Base-by-base conservation (phyloP, 2,797 vertebrate species). In the Anisognathus igniventris region DNA sequence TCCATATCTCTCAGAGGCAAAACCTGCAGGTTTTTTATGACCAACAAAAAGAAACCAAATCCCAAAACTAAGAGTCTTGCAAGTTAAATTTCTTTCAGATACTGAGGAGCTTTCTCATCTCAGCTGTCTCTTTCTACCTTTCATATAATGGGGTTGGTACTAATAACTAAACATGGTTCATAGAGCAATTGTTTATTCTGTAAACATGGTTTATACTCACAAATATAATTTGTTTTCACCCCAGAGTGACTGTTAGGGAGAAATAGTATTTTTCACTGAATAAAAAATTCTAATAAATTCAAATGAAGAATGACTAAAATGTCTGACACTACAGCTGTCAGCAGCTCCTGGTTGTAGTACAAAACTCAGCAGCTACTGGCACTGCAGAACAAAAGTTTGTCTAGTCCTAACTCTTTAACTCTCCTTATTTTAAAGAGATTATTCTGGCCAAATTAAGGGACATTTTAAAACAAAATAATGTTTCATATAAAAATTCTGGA, bases 131-230 rank as follows among this genome's bases (percentile, higher is more conserved):
- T 31, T 35, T 68, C 37, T 31, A 70, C 30, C 18, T 72, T 70
- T 70, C 28, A 31, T 23, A 18, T 18, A 31, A 58, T 5, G 18
- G 18, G 6, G 8, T 8, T 62, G n/a, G n/a, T 77, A 58, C 3
- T 33, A 47, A 47, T 10, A 66, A 40, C 39, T 48, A 21, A 7
- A 57, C 18, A 25, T 3, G 8, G 33, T 18, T 58, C 53, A 67
- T 0, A 31, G 22, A 4, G 0, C 15, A 65, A 67, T 1, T 58
- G 35, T 14, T 84, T 48, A 27, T 39, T 40, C 39, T 54, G 16
- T 58, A 50, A 62, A 40, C 14, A 45, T 1, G 40, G 30, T 20
- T 64, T 12, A 19, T 64, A 45, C 10, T 51, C 48, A 51, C 2
- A 73, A 89, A 73, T 66, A 23, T 16, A 37, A 53, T 45, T 51